Conservation (phyloP, 2,888 invertebrate genomes). For the Leptopilina myrica region DNA sequence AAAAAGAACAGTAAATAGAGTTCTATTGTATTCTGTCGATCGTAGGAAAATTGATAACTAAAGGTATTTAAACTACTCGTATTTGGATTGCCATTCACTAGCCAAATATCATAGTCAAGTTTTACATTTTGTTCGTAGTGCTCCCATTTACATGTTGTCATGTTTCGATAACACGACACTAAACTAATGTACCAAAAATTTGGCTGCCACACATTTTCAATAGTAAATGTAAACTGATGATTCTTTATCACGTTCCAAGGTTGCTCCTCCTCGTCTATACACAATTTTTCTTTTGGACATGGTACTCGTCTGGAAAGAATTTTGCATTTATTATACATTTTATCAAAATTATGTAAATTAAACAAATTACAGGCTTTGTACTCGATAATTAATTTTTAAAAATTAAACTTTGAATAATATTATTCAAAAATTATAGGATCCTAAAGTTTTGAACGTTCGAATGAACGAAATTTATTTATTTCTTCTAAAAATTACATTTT, state of each 20-base stretch:
- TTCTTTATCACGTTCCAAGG: slow-evolving; percentile 90
- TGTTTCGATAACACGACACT: slow-evolving; percentile 93
- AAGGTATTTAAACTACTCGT: slow-evolving; percentile 91
- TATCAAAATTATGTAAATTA: too few relatives aligned
- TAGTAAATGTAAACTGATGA: slow-evolving; percentile 95
- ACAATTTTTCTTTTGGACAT: slow-evolving; percentile 86
- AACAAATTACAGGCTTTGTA: too few relatives aligned
- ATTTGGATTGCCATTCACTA: slow-evolving; percentile 97
- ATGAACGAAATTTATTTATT: too few relatives aligned
- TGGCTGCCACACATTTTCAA: slow-evolving; percentile 92
- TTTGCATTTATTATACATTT: too few relatives aligned
- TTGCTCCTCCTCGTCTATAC: slow-evolving; percentile 89
- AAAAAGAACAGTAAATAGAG: slow-evolving; percentile 92
- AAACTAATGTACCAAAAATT: slow-evolving; percentile 98
- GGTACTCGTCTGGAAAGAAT: slow-evolving; percentile 83
- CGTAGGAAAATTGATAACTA: slow-evolving; percentile 97
- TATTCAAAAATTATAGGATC: too few relatives aligned
- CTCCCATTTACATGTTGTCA: slow-evolving; percentile 89
- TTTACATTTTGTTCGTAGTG: slow-evolving; percentile 81
- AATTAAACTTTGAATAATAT: too few relatives aligned
- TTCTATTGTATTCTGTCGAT: slow-evolving; percentile 94
- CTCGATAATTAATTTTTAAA: too few relatives aligned
- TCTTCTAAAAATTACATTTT: too few relatives aligned
- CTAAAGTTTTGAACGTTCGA: too few relatives aligned
- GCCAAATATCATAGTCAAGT: slow-evolving; percentile 93